Base-by-base conservation (phyloP, 2,113 vertebrate species). In the Orcinus orca region DNA sequence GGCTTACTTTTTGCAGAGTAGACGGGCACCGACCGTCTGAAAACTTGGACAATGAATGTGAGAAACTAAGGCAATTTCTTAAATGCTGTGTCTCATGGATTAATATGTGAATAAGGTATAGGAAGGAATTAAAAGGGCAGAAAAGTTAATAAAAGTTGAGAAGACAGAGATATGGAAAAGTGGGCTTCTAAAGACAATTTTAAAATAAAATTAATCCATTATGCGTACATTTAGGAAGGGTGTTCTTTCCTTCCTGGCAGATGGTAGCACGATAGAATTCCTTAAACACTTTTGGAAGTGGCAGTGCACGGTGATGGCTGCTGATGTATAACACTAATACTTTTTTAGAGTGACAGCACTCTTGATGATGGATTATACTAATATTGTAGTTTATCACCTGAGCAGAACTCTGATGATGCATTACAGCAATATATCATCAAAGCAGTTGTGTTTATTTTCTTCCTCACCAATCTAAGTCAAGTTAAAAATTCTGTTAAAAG, bases 291-390 rank as follows among this genome's bases (percentile, higher is more conserved):
- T 21, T 62, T 80, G 87, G 38, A 95, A 93, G 65, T 93, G 55
- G 74, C 33, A 83, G 1, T 36, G 77, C 5, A 0, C 76, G 50
- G 73, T 93, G 44, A 96, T 83, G 87, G 89, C 95, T 88, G 73
- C 41, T 95, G 92, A 97, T 94, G 79, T 96, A 97, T 97, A 97
- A 73, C 58, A 93, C 76, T 96, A 97, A 98, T 98, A 96, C 29
- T 88, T 92, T 96, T 65, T 70, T 93, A 67, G 96, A 98, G 70
- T 96, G 94, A 97, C 93, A 98, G 65, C 63, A 77, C 38, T 96
- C 63, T 62, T 97, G 74, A 50, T 98, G 95, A 93, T 96, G 55
- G 82, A 96, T 98, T 97, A 96, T 85, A 95, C 73, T 97, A 97
- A 90, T 97, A 96, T 95, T 97, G 60, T 23, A 90, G 68, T 83